Evolutionary conservation across 35 echinoderm and acorn worm species (phyloP), one percentile per base, ranked within the genome.

Genomic region (Apostichopus californicus): DNA sequence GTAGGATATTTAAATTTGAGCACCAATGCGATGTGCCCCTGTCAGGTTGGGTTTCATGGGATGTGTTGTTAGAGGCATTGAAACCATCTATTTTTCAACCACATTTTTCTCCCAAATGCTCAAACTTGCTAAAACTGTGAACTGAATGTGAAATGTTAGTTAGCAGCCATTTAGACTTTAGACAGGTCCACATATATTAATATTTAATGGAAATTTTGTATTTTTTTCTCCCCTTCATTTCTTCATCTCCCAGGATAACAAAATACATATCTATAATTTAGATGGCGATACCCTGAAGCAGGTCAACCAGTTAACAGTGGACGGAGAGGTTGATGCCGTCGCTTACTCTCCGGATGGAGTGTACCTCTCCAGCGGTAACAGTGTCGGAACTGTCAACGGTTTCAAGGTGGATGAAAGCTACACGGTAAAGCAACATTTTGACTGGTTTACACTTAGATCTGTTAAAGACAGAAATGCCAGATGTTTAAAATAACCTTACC

Each of bases 181-280:
- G 34, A 46, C 34, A 46, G 34, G 34, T 46, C 34, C 34, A 46
- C 34, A 46, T 46, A 46, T 46, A 46, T n/a, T 2, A 46, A 46
- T 46, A 46, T 46, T 46, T 46, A 46, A 46, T 46, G 34, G 6
- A 18, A 68, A 0, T 68, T 68, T 18, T 68, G 64, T 68, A 11
- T 68, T 68, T 18, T n/a, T 68, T 18, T 68, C 9, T 68, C 63
- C 63, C 9, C 63, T 21, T 73, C 70, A 15, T 83, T 14, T 85
- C 79, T 21, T 10, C 26, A 26, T 77, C 24, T 81, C 57, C 20
- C 56, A 96, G 94, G 94, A 93, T 78, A 77, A 54, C 72, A 93
- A 96, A 86, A 5, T 96, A 1, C 87, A 93, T 71, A 96, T 96
- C 56, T 96, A 91, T 55, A 80, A 77, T 18, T 20, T 96, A 55